Conservation (phyloP, 2,888 invertebrate genomes). For the Nasonovia ribisnigri region DNA sequence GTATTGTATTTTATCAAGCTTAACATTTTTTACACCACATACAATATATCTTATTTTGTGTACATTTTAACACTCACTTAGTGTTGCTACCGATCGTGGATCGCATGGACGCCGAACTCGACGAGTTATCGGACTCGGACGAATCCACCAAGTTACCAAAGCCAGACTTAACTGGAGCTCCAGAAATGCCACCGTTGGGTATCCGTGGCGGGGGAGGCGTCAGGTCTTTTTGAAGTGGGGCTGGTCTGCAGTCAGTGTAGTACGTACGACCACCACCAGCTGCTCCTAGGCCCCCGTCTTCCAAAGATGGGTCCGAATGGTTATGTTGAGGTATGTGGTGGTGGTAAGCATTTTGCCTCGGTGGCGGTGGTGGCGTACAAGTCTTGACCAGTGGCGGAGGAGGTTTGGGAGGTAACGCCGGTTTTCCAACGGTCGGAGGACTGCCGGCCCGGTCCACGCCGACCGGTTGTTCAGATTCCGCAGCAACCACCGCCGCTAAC, state of each 20-base stretch:
- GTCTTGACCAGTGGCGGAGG: constrained; percentile 72
- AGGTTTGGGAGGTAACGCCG: constrained; percentile 88
- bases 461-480: neutral
- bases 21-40: neutral
- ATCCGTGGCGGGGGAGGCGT: constrained; percentile 29
- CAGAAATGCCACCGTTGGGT: constrained; percentile 46
- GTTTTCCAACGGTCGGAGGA: constrained; percentile 72
- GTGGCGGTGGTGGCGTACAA: constrained; percentile 72
- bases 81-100: constrained; percentile 34
- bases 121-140: constrained; percentile 59
- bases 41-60: neutral
- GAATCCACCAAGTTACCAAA: constrained; percentile 54
- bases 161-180: constrained; percentile 20
- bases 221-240: constrained; percentile 4
- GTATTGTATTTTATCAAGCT: neutral
- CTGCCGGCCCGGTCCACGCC: constrained; percentile 18
- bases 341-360: constrained; percentile 71
- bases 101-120: constrained; percentile 53
- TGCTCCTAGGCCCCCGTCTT: constrained; percentile 38
- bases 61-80: constrained; percentile 39
- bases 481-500: neutral
- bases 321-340: constrained; percentile 63
- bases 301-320: constrained; percentile 54
- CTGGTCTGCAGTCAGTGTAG: constrained; percentile 5
- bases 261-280: neutral